Evolutionary conservation across 2,113 vertebrate species (phyloP).

Genomic region (Colaptes auratus): DNA sequence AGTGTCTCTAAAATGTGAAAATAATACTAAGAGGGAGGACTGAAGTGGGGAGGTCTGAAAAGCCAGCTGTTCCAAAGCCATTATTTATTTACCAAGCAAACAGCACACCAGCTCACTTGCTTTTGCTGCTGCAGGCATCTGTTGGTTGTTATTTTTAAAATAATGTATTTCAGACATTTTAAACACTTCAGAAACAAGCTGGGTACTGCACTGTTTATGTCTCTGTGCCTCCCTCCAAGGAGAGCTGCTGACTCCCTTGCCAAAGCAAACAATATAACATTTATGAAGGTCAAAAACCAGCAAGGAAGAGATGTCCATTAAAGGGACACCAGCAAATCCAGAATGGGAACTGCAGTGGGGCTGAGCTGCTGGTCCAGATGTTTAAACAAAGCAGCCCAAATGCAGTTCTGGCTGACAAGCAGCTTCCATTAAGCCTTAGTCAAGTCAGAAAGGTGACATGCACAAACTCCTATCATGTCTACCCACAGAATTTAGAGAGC

Average conservation of each 20-base stretch:
- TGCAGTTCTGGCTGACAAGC: neutral
- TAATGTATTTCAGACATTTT: conserved; percentile 34
- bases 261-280: conserved; percentile 60
- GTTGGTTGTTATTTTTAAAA: conserved; percentile 37
- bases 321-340: neutral
- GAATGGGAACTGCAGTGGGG: neutral
- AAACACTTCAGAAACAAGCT: conserved; percentile 38
- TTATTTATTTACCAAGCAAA: conserved; percentile 55
- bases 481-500: neutral
- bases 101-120: neutral
- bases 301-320: conserved; percentile 18
- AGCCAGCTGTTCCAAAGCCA: neutral
- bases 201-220: conserved; percentile 29
- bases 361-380: neutral
- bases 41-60: conserved; percentile 6
- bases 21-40: neutral
- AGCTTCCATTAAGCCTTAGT: neutral
- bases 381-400: neutral
- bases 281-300: conserved; percentile 37
- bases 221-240: conserved; percentile 35
- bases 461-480: neutral
- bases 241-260: conserved; percentile 22
- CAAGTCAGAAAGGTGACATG: neutral
- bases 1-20: neutral
- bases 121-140: conserved; percentile 24